phyloP scores from a whole-genome alignment of 1,140 invertebrate species.

The Hypsibius dujardini region DNA sequence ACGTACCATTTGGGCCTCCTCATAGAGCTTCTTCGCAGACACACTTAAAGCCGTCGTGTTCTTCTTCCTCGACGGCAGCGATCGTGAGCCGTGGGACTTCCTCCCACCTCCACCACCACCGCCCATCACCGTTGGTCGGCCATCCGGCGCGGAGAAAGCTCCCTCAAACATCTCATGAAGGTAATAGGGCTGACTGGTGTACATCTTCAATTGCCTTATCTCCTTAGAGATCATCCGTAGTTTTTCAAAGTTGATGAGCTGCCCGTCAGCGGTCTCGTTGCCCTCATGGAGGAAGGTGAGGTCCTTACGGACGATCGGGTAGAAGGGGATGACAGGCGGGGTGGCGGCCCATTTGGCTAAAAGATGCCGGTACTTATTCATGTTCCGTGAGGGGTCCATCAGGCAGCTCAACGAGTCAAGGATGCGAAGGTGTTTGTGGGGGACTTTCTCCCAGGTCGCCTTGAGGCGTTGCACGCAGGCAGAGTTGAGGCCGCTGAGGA shows the following conservation, averaged over 20 bases:
- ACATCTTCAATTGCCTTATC: conserved; percentile 54
- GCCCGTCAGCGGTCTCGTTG: conserved; percentile 81
- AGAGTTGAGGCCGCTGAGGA: conserved; percentile 86
- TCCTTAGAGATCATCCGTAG: conserved; percentile 95
- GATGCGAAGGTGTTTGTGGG: conserved; percentile 78
- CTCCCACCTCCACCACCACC: neutral
- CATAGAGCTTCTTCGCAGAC: conserved; percentile 12
- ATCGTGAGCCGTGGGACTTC: conserved; percentile 8
- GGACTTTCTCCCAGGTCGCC: conserved; percentile 89
- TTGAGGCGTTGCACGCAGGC: conserved; percentile 72
- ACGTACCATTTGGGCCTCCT: conserved; percentile 75
- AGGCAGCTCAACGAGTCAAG: conserved; percentile 68
- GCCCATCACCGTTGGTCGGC: neutral
- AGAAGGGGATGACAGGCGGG: conserved; percentile 91
- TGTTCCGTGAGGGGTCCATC: conserved; percentile 94
- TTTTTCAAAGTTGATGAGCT: conserved; percentile 87
- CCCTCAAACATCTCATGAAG: conserved; percentile 11
- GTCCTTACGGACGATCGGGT: conserved; percentile 89
- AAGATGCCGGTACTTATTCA: conserved; percentile 91
- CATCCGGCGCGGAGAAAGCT: neutral
- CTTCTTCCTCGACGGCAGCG: neutral
- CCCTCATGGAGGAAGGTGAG: conserved; percentile 92
- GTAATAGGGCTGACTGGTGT: neutral
- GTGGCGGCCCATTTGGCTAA: conserved; percentile 63
- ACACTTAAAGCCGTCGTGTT: neutral